Base-by-base conservation (phyloP, 2,888 invertebrate species). In the Cremastinae sp. region DNA sequence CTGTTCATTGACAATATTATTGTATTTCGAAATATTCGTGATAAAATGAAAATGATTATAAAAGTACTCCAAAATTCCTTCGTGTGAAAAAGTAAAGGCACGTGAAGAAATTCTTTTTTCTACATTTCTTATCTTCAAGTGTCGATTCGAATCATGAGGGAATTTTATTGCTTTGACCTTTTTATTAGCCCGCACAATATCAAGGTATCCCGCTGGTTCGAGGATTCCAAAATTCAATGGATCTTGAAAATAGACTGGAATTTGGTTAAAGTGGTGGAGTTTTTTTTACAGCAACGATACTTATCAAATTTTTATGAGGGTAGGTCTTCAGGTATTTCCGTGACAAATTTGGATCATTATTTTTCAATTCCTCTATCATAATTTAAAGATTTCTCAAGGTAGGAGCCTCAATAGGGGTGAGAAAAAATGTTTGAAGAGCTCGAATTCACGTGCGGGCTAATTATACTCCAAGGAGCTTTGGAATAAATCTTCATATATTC, bases 401-500 rank as follows among this genome's bases (percentile, higher is more conserved):
- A 56, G 55, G 55, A 28, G 12, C 35, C 14, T 9, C 10, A 62
- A 70, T 62, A 68, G 41, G 70, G 75, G 65, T 69, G 9, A 69
- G 16, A 70, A 10, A 51, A 62, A 49, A 18, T 3, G 16, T 7
- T 18, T 12, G 41, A 16, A 22, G 3, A 47, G 35, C 14, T 47
- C 14, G 28, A 55, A 20, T 14, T 47, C 43, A 41, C 16, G 16
- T 81, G 80, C 80, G 81, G 80, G 81, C 73, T 62, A 78, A 78
- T 76, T 80, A 78, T 80, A 28, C 62, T 39, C 16, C 39, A 51
- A 74, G 47, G 37, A 66, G 55, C 35, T 39, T 49, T 39, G 14
- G 7, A 53, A 22, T 14, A 9, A n/a, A n/a, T n/a, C 16, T 35
- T 69, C 18, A 55, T 37, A 62, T 47, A 62, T 47, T 18, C n/a